These are phyloP conservation scores for Hippocampus mohnikei DNA, from an alignment of 2,113 vertebrate genomes.

Conservation along the genomic window DNA sequence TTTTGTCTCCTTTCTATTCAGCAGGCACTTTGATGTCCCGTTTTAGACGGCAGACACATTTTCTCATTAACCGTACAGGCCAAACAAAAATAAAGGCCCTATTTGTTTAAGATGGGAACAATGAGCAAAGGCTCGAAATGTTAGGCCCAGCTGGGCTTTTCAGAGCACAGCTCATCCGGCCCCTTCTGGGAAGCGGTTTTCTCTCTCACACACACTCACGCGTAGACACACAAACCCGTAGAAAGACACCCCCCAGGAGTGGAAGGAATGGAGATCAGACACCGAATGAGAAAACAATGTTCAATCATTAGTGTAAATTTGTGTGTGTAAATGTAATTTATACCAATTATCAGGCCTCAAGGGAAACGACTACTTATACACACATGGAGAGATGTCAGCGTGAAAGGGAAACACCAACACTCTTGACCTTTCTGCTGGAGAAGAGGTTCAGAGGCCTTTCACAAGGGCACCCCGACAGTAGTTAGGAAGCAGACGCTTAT, in stretches of 20 bases:
- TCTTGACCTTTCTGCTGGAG: too few species aligned
- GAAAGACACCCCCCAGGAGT: constrained; percentile 44
- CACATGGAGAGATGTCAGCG: not conserved
- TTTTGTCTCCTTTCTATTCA: constrained; percentile 48
- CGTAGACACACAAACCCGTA: constrained; percentile 19
- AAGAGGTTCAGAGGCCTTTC: not conserved
- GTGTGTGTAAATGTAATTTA: not conserved
- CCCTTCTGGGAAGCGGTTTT: constrained; percentile 58
- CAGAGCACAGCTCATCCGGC: constrained; percentile 61
- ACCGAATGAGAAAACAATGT: constrained; percentile 31
- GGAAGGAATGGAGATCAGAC: constrained; percentile 48
- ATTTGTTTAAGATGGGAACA: constrained; percentile 74
- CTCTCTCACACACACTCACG: constrained; percentile 20
- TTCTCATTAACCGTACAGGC: constrained; percentile 55
- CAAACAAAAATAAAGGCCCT: constrained; percentile 59
- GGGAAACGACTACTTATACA: not conserved
- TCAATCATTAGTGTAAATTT: constrained; percentile 18
- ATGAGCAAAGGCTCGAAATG: constrained; percentile 65
- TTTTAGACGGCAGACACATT: constrained; percentile 57
- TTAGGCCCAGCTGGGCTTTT: constrained; percentile 59
- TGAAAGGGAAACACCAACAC: too few species aligned
- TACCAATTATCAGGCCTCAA: not conserved
- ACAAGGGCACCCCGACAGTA: not conserved
- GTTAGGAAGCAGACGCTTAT: not conserved
- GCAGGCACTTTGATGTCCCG: constrained; percentile 62